Evolutionary conservation across 2,888 invertebrate genomes (phyloP).

Genomic region (Catocala sponsa): DNA sequence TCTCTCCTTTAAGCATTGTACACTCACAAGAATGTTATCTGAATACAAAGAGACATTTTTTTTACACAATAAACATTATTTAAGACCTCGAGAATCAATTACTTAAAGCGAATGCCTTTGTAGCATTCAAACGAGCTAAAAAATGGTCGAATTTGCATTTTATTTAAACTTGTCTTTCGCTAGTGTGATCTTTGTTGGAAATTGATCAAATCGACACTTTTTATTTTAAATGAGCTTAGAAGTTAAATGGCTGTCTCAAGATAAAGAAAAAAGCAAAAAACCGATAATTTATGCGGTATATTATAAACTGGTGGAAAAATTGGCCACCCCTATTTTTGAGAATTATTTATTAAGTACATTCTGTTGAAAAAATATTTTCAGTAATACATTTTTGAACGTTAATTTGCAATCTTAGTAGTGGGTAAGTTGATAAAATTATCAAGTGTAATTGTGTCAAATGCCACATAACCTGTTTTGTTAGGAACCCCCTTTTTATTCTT

Average conservation of each 20-base stretch:
- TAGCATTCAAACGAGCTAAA: constrained; percentile 43
- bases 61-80: constrained; percentile 21
- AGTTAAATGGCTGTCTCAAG: not conserved
- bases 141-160: not conserved
- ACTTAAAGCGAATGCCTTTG: constrained; percentile 22
- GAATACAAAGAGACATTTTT: constrained; percentile 19
- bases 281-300: too few relatives aligned
- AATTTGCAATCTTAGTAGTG: too few relatives aligned
- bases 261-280: too few relatives aligned
- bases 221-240: not conserved
- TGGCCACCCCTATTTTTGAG: too few relatives aligned
- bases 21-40: not conserved
- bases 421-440: too few relatives aligned
- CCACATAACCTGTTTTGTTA: too few relatives aligned
- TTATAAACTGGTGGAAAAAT: too few relatives aligned
- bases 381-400: too few relatives aligned
- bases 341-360: too few relatives aligned
- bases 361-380: too few relatives aligned
- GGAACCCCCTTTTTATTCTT: too few relatives aligned
- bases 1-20: constrained; percentile 8
- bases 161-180: not conserved
- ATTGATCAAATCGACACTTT: not conserved
- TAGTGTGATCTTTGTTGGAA: not conserved
- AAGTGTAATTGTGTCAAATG: too few relatives aligned
- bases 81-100: constrained; percentile 46